Evolutionary conservation across 2,113 vertebrate genomes (phyloP), one percentile per base, ranked within the genome.

Genomic region (Bothrops jararaca): DNA sequence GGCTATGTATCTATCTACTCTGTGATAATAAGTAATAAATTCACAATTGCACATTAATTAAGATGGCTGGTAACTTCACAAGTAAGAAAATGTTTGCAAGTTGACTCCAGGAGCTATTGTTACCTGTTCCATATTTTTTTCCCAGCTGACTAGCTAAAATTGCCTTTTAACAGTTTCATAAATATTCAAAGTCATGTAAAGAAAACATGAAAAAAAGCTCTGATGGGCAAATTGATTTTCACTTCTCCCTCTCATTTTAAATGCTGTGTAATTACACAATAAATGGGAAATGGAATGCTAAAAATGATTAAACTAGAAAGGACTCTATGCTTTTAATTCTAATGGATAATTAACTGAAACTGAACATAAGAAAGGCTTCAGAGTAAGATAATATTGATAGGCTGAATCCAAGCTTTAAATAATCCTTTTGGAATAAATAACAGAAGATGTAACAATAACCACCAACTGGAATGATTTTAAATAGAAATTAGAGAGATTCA

Each of bases 221-320:
- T 26, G 93, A 58, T 93, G 52, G 74, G 88, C 85, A 93, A 69
- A 42, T 3, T 11, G 0, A 88, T 90, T 91, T 94, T 92, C 20
- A 45, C 4, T 90, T 69, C 86, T 91, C n/a, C 57, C 39, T 64
- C 6, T 54, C 12, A 80, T 95, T 89, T 93, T 85, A 95, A 94
- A 86, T 92, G 86, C 88, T 18, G 1, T 89, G 91, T 89, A 89
- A 23, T 53, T 89, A 57, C 23, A 56, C 29, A 39, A 80, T 23
- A 23, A 13, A 18, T 89, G 64, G 64, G 88, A 1, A 18, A 89
- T 26, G 64, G 57, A 90, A 85, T 9, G 29, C 57, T 86, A 1
- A 93, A 92, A 95, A 69, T 64, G 20, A 7, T 86, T 85, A 26
- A 89, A 34, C 26, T 2, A 60, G 9, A 1, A 91, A 69, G 69